A percentile compares a stretch with the other conserved stretches of the same genome.
phyloP scores from a whole-genome alignment of 2,888 invertebrate species.

The Unio delphinus region DNA sequence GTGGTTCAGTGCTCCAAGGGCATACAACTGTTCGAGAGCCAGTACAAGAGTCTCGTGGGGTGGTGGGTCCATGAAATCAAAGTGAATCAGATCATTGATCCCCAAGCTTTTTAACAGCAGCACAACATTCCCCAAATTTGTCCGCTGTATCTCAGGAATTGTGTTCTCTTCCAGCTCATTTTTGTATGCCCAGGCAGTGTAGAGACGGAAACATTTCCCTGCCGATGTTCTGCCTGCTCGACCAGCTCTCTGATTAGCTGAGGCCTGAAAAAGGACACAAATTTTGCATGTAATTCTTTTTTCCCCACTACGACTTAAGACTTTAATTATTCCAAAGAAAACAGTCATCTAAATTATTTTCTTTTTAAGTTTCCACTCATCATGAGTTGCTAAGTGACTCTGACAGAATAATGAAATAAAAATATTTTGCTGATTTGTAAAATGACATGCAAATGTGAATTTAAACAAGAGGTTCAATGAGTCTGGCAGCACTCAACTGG shows the following conservation, averaged over 20 bases:
- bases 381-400: neutral
- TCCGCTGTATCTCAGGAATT: constrained; percentile 97
- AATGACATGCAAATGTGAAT: too few species aligned
- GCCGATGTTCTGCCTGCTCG: constrained; percentile 92
- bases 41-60: constrained; percentile 78
- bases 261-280: constrained; percentile 72
- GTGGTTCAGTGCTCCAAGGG: constrained; percentile 97
- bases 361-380: too few species aligned
- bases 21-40: constrained; percentile 97
- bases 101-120: constrained; percentile 96
- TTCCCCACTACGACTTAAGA: too few species aligned
- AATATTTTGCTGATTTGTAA: too few species aligned
- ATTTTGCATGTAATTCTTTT: too few species aligned
- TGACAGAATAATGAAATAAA: neutral
- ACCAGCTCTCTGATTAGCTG: constrained; percentile 97
- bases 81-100: constrained; percentile 97
- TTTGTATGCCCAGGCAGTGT: constrained; percentile 98
- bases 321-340: too few species aligned
- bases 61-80: constrained; percentile 98
- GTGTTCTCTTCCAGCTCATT: constrained; percentile 98
- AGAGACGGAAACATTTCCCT: constrained; percentile 97
- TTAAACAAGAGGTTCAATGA: too few species aligned
- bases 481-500: too few species aligned
- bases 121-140: constrained; percentile 97
- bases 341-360: too few species aligned